Evolutionary conservation across 1,140 invertebrate genomes (phyloP).

Genomic region (Penaeus indicus): DNA sequence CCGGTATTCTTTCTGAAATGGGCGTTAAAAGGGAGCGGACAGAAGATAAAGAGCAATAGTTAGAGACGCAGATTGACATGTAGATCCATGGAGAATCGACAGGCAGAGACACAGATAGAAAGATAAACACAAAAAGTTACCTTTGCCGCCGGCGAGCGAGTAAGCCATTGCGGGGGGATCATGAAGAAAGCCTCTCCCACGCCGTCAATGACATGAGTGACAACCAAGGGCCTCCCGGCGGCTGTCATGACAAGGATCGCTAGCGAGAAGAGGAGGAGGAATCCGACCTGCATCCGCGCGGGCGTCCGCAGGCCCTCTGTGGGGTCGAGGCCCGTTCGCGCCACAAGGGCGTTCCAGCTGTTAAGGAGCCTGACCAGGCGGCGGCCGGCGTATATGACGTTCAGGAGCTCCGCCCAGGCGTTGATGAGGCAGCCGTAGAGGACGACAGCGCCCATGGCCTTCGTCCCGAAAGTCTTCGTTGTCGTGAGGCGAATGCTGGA

Average conservation of each 20-base stretch:
- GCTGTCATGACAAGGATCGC: background rate
- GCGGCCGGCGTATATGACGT: background rate
- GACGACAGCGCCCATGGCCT: conserved; percentile 25
- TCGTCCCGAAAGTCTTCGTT: background rate
- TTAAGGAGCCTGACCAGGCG: conserved; percentile 16
- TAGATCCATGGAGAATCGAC: too few relatives aligned
- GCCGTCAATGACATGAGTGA: conserved; percentile 13
- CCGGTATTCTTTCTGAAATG: too few relatives aligned
- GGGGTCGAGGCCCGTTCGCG: background rate
- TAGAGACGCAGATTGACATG: too few relatives aligned
- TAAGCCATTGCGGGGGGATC: background rate
- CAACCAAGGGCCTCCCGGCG: background rate
- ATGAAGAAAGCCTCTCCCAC: conserved; percentile 9
- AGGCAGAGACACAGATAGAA: too few relatives aligned
- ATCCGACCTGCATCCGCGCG: background rate
- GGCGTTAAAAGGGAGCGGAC: too few relatives aligned
- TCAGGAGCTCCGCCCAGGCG: conserved; percentile 33
- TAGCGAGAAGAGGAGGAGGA: background rate
- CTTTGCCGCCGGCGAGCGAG: background rate
- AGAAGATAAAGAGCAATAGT: too few relatives aligned
- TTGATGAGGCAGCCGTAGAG: conserved; percentile 33
- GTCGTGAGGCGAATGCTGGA: background rate
- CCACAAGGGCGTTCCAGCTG: conserved; percentile 14
- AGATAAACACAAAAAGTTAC: background rate
- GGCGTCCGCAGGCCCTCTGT: background rate